Percentiles rank a stretch among this genome's conserved stretches.
These are phyloP conservation scores for Paratrypauchen microcephalus DNA, from an alignment of 2,797 vertebrate genomes.

Conservation along the genomic window DNA sequence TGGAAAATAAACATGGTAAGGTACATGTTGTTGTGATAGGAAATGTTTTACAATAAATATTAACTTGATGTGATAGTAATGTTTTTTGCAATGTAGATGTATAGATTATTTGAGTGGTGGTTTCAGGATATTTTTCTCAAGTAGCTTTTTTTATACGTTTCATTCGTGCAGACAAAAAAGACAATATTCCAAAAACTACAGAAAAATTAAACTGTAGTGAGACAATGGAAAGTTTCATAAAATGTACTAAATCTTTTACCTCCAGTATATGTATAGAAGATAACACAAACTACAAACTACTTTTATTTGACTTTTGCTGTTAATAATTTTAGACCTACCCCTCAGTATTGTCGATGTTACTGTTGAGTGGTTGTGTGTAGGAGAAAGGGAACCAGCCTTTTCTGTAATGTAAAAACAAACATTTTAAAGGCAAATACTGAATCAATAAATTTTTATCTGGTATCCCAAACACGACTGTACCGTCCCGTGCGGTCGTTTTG, in stretches of 20 bases:
- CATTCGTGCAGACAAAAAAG: constrained; percentile 9
- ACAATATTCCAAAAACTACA: constrained; percentile 3
- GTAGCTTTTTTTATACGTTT: too few species aligned
- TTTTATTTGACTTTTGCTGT: not conserved
- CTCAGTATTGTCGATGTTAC: constrained; percentile 66
- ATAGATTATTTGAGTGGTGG: too few species aligned
- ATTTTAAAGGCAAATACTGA: not conserved
- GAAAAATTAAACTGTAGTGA: not conserved
- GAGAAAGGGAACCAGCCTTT: constrained; percentile 92
- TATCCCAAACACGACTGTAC: constrained; percentile 46
- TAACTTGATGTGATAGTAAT: too few species aligned
- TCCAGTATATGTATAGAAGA: not conserved
- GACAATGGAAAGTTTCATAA: too few species aligned
- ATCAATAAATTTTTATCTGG: not conserved
- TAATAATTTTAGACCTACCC: constrained; percentile 59
- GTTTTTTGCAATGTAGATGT: too few species aligned
- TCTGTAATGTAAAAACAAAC: constrained; percentile 51
- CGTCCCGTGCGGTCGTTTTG: constrained; percentile 83
- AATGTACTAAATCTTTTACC: too few species aligned
- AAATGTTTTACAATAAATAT: too few species aligned
- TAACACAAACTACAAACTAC: not conserved
- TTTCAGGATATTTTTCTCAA: too few species aligned
- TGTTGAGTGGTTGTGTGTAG: constrained; percentile 80
- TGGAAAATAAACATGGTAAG: not conserved
- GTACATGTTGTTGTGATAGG: too few species aligned